Evolutionary conservation across 2,888 invertebrate species (phyloP).

Genomic region (Allophyes oxyacanthae): DNA sequence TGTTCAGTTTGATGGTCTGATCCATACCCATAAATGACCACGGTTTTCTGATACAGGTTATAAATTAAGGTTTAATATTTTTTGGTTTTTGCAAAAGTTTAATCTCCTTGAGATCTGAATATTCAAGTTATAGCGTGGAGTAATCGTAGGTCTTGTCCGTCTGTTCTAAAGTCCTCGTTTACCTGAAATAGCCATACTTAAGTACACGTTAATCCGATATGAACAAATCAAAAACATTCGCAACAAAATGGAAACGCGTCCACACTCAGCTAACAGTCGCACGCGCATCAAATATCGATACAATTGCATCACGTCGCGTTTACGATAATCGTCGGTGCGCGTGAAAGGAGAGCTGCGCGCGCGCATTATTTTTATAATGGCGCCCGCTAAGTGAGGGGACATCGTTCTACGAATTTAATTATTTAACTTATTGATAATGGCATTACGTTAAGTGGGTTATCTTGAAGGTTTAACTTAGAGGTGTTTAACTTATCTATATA

Average conservation of each 20-base stretch:
- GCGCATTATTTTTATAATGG: constrained; percentile 54
- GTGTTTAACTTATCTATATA: background rate
- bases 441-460: constrained; percentile 37
- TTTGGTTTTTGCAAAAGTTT: too few relatives aligned
- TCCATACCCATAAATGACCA: too few relatives aligned
- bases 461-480: constrained; percentile 28
- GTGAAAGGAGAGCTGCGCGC: constrained; percentile 65
- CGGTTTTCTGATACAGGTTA: too few relatives aligned
- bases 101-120: too few relatives aligned
- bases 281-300: constrained; percentile 64
- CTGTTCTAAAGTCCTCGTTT: too few relatives aligned
- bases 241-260: constrained; percentile 57
- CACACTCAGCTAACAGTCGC: constrained; percentile 46
- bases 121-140: too few relatives aligned
- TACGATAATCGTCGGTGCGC: constrained; percentile 64
- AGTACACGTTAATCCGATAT: too few relatives aligned
- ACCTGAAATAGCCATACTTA: too few relatives aligned
- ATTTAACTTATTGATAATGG: constrained; percentile 52
- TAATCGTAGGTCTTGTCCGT: too few relatives aligned
- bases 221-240: background rate
- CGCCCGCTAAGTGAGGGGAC: constrained; percentile 56
- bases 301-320: constrained; percentile 67
- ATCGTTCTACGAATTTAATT: constrained; percentile 59
- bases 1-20: too few relatives aligned
- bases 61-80: too few relatives aligned